Percentiles rank a stretch among this genome's conserved stretches.
Conservation (phyloP, 2,888 invertebrate species). For the Salticus scenicus region DNA sequence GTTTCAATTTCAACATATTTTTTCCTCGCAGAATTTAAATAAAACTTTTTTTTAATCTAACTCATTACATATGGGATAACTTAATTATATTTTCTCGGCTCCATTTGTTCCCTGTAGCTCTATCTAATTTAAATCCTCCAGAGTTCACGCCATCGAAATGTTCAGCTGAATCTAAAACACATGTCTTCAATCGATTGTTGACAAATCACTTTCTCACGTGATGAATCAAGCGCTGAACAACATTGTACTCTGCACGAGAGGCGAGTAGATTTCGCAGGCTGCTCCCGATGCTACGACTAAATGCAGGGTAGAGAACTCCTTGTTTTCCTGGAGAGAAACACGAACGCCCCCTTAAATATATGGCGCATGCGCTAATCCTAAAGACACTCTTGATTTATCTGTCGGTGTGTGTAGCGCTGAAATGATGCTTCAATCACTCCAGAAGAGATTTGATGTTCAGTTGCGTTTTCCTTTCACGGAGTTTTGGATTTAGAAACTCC, state of each 20-base stretch:
- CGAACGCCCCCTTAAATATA: not conserved
- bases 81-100: no score
- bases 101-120: no score
- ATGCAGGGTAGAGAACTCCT: not conserved
- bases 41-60: no score
- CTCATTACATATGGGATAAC: no score
- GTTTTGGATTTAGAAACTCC: not conserved
- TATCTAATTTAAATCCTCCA: no score
- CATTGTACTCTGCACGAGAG: no score
- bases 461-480: not conserved
- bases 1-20: no score
- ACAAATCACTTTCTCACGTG: not conserved
- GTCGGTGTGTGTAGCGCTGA: not conserved
- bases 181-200: slow-evolving; percentile 9
- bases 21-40: no score
- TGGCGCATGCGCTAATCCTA: not conserved
- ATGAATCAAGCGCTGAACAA: no score
- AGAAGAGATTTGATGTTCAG: slow-evolving; percentile 2
- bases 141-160: no score
- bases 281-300: not conserved
- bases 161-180: no score
- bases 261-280: no score
- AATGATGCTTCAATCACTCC: slow-evolving; percentile 9
- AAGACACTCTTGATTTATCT: slow-evolving; percentile 6
- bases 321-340: not conserved